Evolutionary conservation across 37 sponge, comb jelly and placozoan genomes (phyloP).

Genomic region (Ianthella basta): DNA sequence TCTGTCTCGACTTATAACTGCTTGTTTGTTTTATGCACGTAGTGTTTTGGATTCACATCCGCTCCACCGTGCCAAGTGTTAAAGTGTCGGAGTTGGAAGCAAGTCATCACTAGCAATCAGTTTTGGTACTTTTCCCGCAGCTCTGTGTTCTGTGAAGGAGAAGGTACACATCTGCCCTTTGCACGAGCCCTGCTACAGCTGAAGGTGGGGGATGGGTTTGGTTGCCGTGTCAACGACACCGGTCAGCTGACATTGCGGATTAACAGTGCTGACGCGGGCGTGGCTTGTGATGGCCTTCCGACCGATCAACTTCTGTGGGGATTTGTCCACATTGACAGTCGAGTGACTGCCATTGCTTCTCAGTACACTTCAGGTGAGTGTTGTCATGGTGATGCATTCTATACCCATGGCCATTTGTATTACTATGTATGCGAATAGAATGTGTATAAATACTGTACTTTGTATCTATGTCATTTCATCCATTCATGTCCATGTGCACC

Average conservation of each 20-base stretch:
- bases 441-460: too few species aligned
- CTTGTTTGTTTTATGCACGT: neutral
- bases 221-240: neutral
- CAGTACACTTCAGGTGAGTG: neutral
- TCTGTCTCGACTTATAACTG: neutral
- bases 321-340: neutral
- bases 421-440: too few species aligned
- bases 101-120: neutral
- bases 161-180: neutral
- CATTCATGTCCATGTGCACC: too few species aligned
- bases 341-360: neutral
- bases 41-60: constrained; percentile 27
- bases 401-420: too few species aligned
- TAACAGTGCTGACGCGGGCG: neutral
- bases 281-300: neutral
- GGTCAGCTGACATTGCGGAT: neutral
- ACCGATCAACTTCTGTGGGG: constrained; percentile 10
- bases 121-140: constrained; percentile 7
- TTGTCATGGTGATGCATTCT: too few species aligned
- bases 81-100: neutral
- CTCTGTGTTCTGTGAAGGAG: neutral
- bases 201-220: neutral
- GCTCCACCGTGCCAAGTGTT: neutral
- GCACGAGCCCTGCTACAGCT: neutral
- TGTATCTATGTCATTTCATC: too few species aligned